A percentile compares a stretch with the other conserved stretches of the same genome.
These are phyloP conservation scores for Sparidentex hasta DNA, from an alignment of 2,797 vertebrate species.

Conservation along the genomic window DNA sequence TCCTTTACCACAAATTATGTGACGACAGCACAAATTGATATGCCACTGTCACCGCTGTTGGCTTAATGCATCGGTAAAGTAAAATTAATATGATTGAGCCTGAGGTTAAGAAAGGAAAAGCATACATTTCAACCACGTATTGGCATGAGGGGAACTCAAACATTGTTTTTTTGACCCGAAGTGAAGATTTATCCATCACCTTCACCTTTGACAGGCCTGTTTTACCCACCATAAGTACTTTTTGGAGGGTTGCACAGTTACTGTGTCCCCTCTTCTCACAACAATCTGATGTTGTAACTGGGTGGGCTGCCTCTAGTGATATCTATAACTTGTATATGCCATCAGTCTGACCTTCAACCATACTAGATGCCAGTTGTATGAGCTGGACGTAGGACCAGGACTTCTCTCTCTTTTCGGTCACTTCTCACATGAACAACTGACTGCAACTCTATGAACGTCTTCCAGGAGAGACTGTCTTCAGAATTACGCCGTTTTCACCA, in stretches of 20 bases:
- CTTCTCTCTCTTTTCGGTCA: not conserved
- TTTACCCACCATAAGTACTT: not conserved
- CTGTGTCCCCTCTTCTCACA: not conserved
- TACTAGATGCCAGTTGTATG: not conserved
- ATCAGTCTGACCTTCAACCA: not conserved
- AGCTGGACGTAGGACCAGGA: not conserved
- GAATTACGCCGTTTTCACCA: not conserved
- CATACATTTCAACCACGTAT: conserved; percentile 20
- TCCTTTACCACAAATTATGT: conserved; percentile 39
- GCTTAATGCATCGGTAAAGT: conserved; percentile 12
- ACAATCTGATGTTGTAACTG: not conserved
- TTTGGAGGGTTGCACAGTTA: too few relatives aligned
- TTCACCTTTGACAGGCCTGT: not conserved
- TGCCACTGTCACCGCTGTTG: conserved; percentile 14
- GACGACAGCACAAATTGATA: conserved; percentile 29
- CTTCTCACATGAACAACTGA: not conserved
- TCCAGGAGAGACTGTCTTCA: not conserved
- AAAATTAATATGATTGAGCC: conserved; percentile 34
- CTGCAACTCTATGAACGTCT: not conserved
- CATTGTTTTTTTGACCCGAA: conserved; percentile 6
- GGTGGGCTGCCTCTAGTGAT: too few relatives aligned
- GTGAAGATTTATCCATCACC: not conserved
- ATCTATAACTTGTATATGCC: not conserved
- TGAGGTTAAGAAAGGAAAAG: conserved; percentile 10
- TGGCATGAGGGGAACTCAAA: conserved; percentile 20